phyloP scores from a whole-genome alignment of 2,888 invertebrate genomes.

The Amphipoea lucens region DNA sequence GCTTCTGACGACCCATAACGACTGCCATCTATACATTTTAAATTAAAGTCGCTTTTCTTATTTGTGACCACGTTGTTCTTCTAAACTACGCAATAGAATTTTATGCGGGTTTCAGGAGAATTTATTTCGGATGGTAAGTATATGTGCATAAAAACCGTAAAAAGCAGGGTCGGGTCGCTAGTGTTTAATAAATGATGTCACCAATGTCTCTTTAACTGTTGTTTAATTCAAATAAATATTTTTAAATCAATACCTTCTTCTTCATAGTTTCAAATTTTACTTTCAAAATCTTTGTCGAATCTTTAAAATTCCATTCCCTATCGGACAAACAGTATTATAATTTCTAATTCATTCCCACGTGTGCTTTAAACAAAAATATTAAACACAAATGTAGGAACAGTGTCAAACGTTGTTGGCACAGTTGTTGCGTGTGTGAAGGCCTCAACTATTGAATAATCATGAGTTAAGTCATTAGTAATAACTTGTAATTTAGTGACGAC shows the following conservation, averaged over 20 bases:
- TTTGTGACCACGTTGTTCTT: neutral
- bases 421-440: conserved; percentile 70
- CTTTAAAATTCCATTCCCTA: conserved; percentile 8
- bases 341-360: conserved; percentile 37
- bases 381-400: conserved; percentile 33
- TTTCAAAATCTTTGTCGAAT: neutral
- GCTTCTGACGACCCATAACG: neutral
- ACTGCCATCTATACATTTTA: neutral
- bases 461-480: conserved; percentile 60
- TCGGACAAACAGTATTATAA: conserved; percentile 23
- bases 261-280: neutral
- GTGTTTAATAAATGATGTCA: neutral
- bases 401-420: conserved; percentile 75
- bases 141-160: neutral
- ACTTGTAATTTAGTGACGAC: conserved; percentile 24
- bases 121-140: neutral
- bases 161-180: too few species aligned
- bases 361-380: conserved; percentile 41
- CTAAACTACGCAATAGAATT: neutral
- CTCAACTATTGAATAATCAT: conserved; percentile 70
- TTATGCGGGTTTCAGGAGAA: neutral
- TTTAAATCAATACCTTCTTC: too few species aligned
- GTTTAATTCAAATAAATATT: neutral
- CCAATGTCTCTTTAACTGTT: too few species aligned
- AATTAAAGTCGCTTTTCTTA: neutral